Evolutionary conservation across 2,113 vertebrate genomes (phyloP).

Genomic region (Siphamia tubifer): DNA sequence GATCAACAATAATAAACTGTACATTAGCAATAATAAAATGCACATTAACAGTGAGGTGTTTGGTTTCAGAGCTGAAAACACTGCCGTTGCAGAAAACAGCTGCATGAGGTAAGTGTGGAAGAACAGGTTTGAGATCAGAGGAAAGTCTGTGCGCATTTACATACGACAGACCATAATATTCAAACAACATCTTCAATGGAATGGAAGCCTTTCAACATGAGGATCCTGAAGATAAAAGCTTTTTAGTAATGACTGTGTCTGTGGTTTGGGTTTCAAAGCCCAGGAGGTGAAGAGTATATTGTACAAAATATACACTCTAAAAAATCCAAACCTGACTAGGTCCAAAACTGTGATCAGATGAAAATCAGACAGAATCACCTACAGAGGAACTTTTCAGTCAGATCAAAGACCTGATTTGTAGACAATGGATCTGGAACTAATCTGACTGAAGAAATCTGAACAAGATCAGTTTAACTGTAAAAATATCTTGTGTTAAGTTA

Average conservation of each 20-base stretch:
- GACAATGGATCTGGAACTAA: too few relatives aligned
- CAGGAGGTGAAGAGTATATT: background rate
- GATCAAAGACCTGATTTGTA: too few relatives aligned
- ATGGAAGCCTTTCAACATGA: conserved; percentile 28
- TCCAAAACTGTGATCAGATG: too few relatives aligned
- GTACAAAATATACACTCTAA: too few relatives aligned
- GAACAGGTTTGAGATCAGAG: conserved; percentile 59
- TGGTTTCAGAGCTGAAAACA: conserved; percentile 48
- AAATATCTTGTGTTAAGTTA: too few relatives aligned
- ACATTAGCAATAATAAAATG: conserved; percentile 45
- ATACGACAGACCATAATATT: background rate
- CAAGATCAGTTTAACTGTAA: too few relatives aligned
- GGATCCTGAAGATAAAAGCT: background rate
- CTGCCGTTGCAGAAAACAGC: conserved; percentile 59
- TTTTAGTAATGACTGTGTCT: background rate
- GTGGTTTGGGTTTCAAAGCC: background rate
- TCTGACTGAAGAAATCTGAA: too few relatives aligned
- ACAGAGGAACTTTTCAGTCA: too few relatives aligned
- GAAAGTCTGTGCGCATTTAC: conserved; percentile 37
- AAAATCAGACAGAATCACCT: too few relatives aligned
- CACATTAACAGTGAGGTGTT: conserved; percentile 55
- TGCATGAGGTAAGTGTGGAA: conserved; percentile 51
- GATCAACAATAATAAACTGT: too few relatives aligned
- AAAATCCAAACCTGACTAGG: too few relatives aligned
- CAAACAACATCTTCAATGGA: background rate